Conservation (phyloP, 92 coral and sea anemone species). For the Virgularia gustaviana region DNA sequence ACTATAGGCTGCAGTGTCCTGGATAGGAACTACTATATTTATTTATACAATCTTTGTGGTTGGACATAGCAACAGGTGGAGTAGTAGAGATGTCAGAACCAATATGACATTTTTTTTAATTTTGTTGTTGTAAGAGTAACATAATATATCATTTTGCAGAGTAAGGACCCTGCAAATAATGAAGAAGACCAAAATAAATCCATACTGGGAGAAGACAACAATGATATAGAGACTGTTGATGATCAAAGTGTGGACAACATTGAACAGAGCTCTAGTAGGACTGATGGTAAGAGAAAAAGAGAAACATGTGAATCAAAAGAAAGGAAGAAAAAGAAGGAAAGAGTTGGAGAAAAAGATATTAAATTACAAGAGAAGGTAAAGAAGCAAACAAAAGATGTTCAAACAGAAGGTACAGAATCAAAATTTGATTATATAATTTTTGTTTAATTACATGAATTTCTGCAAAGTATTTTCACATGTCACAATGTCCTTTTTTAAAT, state of each 20-base stretch:
- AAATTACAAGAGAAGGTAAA: slow-evolving; percentile 25
- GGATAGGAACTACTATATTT: not conserved
- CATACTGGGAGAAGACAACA: slow-evolving; percentile 33
- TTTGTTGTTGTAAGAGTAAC: no score
- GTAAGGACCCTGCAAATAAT: no score
- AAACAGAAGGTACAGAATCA: slow-evolving; percentile 4
- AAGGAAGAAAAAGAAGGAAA: slow-evolving; percentile 32
- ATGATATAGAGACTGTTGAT: slow-evolving; percentile 2
- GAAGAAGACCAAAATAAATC: slow-evolving; percentile 28
- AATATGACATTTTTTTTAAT: no score
- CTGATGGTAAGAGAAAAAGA: slow-evolving; percentile 8
- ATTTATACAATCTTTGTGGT: no score
- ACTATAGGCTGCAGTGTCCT: no score
- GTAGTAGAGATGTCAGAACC: no score
- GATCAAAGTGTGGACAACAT: slow-evolving; percentile 13
- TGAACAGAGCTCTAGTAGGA: slow-evolving; percentile 1
- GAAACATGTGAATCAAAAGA: not conserved
- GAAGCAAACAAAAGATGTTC: not conserved
- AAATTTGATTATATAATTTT: not conserved
- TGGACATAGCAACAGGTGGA: no score
- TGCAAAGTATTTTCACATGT: no score
- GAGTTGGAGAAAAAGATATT: slow-evolving; percentile 37
- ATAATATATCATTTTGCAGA: no score
- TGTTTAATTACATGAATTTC: not conserved
- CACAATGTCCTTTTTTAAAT: no score